Evolutionary conservation across 2,113 vertebrate species (phyloP).

Genomic region (Chloroceryle aenea): DNA sequence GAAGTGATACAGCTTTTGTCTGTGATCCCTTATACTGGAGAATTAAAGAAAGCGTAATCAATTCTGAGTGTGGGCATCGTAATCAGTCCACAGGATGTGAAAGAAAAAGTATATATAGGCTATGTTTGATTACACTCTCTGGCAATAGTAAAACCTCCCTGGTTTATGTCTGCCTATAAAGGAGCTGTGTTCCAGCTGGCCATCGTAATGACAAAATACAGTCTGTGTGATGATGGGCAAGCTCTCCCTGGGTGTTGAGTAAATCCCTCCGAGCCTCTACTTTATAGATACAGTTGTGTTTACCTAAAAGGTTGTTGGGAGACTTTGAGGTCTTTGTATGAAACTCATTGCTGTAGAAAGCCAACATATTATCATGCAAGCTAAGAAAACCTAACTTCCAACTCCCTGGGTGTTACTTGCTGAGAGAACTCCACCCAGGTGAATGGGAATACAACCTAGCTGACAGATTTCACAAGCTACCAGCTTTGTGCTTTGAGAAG

Average conservation of each 20-base stretch:
- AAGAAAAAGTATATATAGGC: neutral
- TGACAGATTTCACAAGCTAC: neutral
- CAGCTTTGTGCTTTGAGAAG: neutral
- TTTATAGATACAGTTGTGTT: neutral
- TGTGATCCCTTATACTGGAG: neutral
- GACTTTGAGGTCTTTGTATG: neutral
- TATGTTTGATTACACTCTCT: neutral
- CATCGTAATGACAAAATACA: neutral
- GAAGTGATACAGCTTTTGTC: constrained; percentile 30
- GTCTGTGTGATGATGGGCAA: neutral
- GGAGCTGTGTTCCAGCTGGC: neutral
- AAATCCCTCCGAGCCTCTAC: constrained; percentile 17
- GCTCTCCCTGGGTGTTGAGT: neutral
- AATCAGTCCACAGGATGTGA: neutral
- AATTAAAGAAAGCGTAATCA: constrained; percentile 9
- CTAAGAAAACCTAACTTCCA: neutral
- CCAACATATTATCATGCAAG: neutral
- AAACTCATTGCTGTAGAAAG: neutral
- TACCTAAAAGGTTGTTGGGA: neutral
- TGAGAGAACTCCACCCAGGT: neutral
- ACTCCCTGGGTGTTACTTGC: neutral
- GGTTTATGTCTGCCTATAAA: neutral
- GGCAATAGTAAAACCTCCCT: neutral
- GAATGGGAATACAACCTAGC: neutral
- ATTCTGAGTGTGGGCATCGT: neutral